phyloP scores from a whole-genome alignment of 2,888 invertebrate genomes.

The Agriopis aurantiaria region DNA sequence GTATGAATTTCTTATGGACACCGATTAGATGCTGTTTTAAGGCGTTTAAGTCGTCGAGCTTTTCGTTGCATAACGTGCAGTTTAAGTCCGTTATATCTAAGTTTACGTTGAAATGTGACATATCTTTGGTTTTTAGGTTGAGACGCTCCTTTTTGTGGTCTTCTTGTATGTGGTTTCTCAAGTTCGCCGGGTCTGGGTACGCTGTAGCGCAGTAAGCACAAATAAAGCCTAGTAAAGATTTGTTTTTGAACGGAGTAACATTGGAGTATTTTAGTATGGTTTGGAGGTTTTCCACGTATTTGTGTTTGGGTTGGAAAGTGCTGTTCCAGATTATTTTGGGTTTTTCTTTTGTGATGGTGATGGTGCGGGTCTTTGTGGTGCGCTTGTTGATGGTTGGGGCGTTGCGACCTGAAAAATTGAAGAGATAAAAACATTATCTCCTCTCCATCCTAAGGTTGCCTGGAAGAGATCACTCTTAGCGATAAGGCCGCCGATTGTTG shows the following conservation, averaged over 20 bases:
- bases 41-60: slow-evolving; percentile 60
- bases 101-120: slow-evolving; percentile 70
- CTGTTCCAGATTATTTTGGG: slow-evolving; percentile 25
- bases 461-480: too few relatives aligned
- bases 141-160: slow-evolving; percentile 64
- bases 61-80: slow-evolving; percentile 64
- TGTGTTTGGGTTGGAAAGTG: slow-evolving; percentile 41
- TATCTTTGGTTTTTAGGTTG: slow-evolving; percentile 64
- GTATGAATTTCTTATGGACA: slow-evolving; percentile 65
- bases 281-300: slow-evolving; percentile 69
- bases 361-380: slow-evolving; percentile 50
- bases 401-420: slow-evolving; percentile 21
- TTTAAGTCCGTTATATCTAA: slow-evolving; percentile 74
- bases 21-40: slow-evolving; percentile 67
- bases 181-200: slow-evolving; percentile 68
- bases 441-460: too few relatives aligned
- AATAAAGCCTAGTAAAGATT: slow-evolving; percentile 65
- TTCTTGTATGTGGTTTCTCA: slow-evolving; percentile 61
- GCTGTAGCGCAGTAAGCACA: slow-evolving; percentile 71
- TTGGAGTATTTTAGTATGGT: slow-evolving; percentile 71
- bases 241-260: slow-evolving; percentile 71
- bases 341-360: slow-evolving; percentile 39
- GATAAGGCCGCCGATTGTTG: too few relatives aligned
- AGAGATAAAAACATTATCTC: neutral
- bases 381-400: slow-evolving; percentile 54